Base-by-base conservation (phyloP, 1,140 invertebrate genomes). In the Formica exsecta region DNA sequence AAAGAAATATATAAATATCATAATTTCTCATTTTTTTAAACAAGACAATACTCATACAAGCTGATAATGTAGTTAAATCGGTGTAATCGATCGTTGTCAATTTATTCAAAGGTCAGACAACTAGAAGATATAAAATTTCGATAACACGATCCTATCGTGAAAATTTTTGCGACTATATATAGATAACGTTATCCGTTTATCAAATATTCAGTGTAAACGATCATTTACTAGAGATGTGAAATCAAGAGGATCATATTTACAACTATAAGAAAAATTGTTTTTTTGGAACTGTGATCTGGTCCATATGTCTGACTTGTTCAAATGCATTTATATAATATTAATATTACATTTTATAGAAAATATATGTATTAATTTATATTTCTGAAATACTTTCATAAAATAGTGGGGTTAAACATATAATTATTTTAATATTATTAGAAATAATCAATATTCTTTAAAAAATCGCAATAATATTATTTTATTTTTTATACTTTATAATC, bases 151-250 rank as follows among this genome's bases (percentile, higher is more conserved):
- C 32, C 44, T 32, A 16, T 19, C 16, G 29, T 59, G 41, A 80
- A 85, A 85, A 85, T 77, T 87, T 59, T 87, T 64, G 66, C 66
- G 16, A 6, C 32, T 74, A 80, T 86, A 68, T 54, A 85, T 85
- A 22, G 22, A 22, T 22, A 80, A 11, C 54, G n/a, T 77, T 48
- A 64, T 25, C 7, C 61, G 59, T 66, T 87, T 87, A 86, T 86
- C 74, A 19, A 66, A 3, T n/a, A 11, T 51, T 13, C 16, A 57
- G 29, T 85, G 19, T 75, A 87, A 89, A 74, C 51, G 29, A 41
- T 57, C 11, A 19, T 65, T 44, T 62, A 44, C 5, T 64, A 36
- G 7, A 87, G 59, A 59, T 74, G 44, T 25, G 9, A 65, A 64
- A 29, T 38, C 32, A 36, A 6, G 0, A 13, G 11, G 36, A 68